Evolutionary conservation across 2,888 invertebrate species (phyloP), one percentile per base, ranked within the genome.

Genomic region (Phymatocera aterrima): DNA sequence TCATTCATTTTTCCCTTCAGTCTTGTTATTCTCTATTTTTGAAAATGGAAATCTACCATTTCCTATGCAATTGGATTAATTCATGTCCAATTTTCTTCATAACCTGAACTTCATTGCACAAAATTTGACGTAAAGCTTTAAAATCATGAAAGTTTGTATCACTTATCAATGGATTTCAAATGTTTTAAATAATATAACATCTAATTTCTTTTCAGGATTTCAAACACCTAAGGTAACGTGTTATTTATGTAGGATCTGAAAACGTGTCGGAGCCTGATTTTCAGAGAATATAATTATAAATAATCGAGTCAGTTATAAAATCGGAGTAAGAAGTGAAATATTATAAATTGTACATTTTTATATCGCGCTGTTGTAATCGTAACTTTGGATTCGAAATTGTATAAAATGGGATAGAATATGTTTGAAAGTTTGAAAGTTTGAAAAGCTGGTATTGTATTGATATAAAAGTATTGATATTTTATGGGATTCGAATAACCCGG

Each of bases 1-100:
- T 77, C 24, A 61, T 61, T 77, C 61, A 46, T 77, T 28, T 28
- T 46, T 46, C 24, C 37, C 60, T 60, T 34, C n/a, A 34, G 34
- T 12, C 2, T 46, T 46, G 2, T 15, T 46, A 18, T 68, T 68
- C 24, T 8, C 10, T 60, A 60, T n/a, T 64, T 6, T 37, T 10
- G 18, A 64, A 10, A 46, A 24, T n/a, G n/a, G n/a, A n/a, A n/a
- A n/a, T n/a, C n/a, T n/a, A n/a, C n/a, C n/a, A 43, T 61, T 61
- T 15, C n/a, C 24, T 5, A 10, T 28, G 8, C 31, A 0, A 34
- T n/a, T 18, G 10, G 46, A 68, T 68, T 46, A 24, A 0, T 68
- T 46, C n/a, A 72, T 51, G 72, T 18, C 34, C 43, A 34, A 72
- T 48, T 61, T 46, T 31, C 12, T 37, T 2, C 8, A 12, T 34